Base-by-base conservation (phyloP, 2,113 vertebrate genomes). In the Pseudopodoces humilis region DNA sequence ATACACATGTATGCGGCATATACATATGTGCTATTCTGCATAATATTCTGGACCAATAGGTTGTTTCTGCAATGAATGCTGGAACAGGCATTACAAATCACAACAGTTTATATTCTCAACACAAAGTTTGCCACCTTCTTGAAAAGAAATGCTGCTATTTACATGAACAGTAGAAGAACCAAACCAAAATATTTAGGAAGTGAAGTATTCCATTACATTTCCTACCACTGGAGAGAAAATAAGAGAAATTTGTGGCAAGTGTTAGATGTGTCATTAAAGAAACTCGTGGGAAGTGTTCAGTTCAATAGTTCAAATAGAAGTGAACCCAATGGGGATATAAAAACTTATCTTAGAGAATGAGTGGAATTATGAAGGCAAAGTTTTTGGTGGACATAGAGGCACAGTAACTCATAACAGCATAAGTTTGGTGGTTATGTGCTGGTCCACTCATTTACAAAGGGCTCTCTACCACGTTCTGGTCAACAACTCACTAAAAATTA, bases 381-480 rank as follows among this genome's bases (percentile, higher is more conserved):
- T 62, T 91, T 39, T 74, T 81, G 7, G 15, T 60, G 10, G 4
- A 1, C 55, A 7, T 39, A 7, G 14, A 90, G 37, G 9, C 9
- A n/a, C 7, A 24, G 8, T 21, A 88, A 41, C 13, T 75, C 18
- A 4, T 60, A 63, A 50, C 6, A 74, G 10, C 7, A 4, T 15
- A 3, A 20, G 9, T 46, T 72, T 63, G 35, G 22, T 63, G 28
- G 11, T 10, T 44, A 9, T 1, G 1, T 30, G 10, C 2, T 62
- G 23, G 28, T 52, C 47, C 64, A 59, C 9, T 46, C 8, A 11
- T 74, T 33, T 22, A 62, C 19, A 62, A 71, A 79, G 6, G 28
- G 2, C 7, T 83, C 3, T 65, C 19, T 65, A 17, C 15, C 0
- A 0, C 25, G 7, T 62, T 35, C 11, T 47, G 30, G 13, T 59